Evolutionary conservation across 1,140 invertebrate genomes (phyloP), one percentile per base, ranked within the genome.

Genomic region (Brachionus calyciflorus): DNA sequence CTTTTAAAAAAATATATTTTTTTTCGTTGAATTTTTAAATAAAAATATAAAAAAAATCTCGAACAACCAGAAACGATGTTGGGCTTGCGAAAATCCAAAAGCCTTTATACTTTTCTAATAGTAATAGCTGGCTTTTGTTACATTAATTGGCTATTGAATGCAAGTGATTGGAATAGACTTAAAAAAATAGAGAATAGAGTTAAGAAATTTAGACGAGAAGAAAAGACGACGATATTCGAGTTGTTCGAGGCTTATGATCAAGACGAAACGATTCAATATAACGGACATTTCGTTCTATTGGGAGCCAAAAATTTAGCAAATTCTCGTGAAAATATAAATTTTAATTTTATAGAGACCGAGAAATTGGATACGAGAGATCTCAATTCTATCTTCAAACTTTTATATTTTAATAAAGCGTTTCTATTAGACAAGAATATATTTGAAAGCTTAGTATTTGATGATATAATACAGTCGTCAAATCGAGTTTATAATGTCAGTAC

Each of bases 201-300:
- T 46, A 37, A 17, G 2, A 65, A 41, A 14, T n/a, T 65, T 44
- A 65, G 24, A 41, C 60, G 37, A n/a, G 17, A 41, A 24, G 19
- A 65, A 6, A 41, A 65, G 12, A 24, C 40, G 12, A 14, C 41
- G 0, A 41, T 46, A 14, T 65, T 65, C 19, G 60, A 65, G 21
- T 28, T 65, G 21, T 65, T 65, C 60, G 60, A 65, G 7, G 60
- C 40, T 24, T 65, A 41, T n/a, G 60, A 65, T 28, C 60, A 65
- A n/a, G 60, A 65, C 40, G 37, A 65, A 44, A 1, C 10, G 12
- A 44, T 65, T 1, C 33, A 46, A 12, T 44, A 21, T n/a, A 65
- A 65, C 30, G 60, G 60, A 24, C 37, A 65, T 21, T 65, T 65
- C 24, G 41, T 44, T 2, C 24, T 65, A 10, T 44, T 65, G 3